phyloP scores from a whole-genome alignment of 2,113 vertebrate genomes.

The Calyptomena viridis region DNA sequence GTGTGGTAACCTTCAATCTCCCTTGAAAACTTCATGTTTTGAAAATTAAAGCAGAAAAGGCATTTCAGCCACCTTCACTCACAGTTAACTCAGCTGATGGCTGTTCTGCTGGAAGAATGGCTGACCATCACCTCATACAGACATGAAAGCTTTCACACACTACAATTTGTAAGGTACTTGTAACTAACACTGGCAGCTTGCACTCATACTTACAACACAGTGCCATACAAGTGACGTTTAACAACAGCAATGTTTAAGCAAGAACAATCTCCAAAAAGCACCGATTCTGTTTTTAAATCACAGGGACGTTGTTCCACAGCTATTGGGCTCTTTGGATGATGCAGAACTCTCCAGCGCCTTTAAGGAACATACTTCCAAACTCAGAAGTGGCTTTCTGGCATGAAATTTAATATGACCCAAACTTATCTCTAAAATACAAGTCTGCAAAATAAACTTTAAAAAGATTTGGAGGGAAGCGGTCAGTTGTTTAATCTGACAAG shows the following conservation, averaged over 20 bases:
- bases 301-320: neutral
- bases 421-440: neutral
- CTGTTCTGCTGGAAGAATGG: neutral
- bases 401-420: neutral
- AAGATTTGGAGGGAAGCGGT: fast-evolving
- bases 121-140: neutral
- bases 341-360: fast-evolving
- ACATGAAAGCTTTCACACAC: neutral
- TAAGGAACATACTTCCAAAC: neutral
- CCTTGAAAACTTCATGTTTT: neutral
- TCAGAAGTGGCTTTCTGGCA: neutral
- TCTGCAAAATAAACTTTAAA: neutral
- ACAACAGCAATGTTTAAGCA: too few species aligned
- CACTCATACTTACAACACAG: neutral
- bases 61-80: neutral
- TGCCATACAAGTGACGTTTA: neutral
- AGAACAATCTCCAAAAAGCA: neutral
- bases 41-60: neutral
- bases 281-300: neutral
- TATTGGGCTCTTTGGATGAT: neutral
- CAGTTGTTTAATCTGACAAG: neutral
- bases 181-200: neutral
- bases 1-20: neutral
- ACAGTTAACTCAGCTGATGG: neutral
- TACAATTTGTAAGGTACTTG: neutral